Percentiles rank a stretch among this genome's conserved stretches.
phyloP scores from a whole-genome alignment of 2,888 invertebrate genomes.

The Tinea pellionella region DNA sequence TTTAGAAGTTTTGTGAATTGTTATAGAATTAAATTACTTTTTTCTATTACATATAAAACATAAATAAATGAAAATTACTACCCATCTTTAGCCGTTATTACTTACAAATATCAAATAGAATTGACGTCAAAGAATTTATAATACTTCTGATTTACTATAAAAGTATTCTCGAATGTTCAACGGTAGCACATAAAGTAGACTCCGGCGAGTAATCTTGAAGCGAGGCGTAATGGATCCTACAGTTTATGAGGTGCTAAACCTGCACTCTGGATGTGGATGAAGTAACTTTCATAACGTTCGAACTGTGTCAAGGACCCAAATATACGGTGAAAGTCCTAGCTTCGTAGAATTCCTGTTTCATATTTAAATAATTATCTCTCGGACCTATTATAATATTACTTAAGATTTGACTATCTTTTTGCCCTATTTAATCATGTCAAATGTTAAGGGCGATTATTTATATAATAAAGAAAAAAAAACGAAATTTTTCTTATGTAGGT shows the following conservation, averaged over 20 bases:
- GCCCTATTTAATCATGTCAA: neutral
- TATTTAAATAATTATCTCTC: neutral
- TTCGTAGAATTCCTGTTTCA: neutral
- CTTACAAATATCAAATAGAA: neutral
- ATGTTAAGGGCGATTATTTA: neutral
- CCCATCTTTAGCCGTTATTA: too few relatives aligned
- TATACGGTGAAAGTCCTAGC: neutral
- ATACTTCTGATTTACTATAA: conserved; percentile 7
- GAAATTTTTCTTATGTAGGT: neutral
- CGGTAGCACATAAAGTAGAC: conserved; percentile 15
- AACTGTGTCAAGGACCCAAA: conserved; percentile 36
- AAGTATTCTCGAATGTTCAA: conserved; percentile 10
- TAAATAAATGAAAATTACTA: too few relatives aligned
- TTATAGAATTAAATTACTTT: too few relatives aligned
- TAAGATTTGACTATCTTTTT: neutral
- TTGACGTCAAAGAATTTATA: neutral
- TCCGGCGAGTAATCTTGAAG: conserved; percentile 33
- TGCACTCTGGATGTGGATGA: conserved; percentile 32
- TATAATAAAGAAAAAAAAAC: neutral
- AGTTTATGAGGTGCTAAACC: conserved; percentile 57
- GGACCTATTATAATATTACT: neutral
- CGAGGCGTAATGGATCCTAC: conserved; percentile 42
- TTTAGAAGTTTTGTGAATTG: too few relatives aligned
- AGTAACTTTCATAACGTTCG: conserved; percentile 47
- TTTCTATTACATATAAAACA: too few relatives aligned